Conservation (phyloP, 2,888 invertebrate genomes). For the Drosophila melanosoma region DNA sequence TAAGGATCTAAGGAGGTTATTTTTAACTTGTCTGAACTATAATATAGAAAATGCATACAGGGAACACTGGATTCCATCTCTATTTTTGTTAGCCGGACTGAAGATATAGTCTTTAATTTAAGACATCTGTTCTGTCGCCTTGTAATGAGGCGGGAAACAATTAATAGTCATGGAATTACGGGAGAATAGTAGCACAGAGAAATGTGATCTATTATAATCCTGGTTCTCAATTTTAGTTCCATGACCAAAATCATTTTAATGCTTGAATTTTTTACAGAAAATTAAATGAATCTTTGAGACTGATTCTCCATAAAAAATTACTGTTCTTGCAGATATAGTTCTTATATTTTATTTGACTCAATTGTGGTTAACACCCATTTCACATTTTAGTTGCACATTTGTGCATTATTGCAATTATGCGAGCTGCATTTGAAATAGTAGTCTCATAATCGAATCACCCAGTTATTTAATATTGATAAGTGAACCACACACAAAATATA, state of each 20-base stretch:
- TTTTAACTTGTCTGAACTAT: neutral
- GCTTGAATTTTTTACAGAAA: neutral
- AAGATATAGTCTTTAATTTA: neutral
- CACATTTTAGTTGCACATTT: neutral
- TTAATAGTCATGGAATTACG: neutral
- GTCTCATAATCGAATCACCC: conserved; percentile 19
- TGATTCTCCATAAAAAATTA: neutral
- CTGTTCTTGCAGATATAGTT: neutral
- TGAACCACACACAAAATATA: conserved; percentile 58
- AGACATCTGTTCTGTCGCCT: neutral
- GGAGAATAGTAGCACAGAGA: neutral
- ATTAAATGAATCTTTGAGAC: neutral
- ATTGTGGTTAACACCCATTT: neutral
- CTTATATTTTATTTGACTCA: neutral
- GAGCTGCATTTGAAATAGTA: conserved; percentile 10
- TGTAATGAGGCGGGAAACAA: neutral
- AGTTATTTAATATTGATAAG: conserved; percentile 52
- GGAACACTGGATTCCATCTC: neutral
- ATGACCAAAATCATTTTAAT: neutral
- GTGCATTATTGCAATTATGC: conserved; percentile 4
- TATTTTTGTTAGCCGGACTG: rapidly evolving
- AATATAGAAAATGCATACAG: neutral
- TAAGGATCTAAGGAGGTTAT: no score
- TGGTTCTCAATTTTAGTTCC: neutral
- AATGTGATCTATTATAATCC: neutral